Conservation (phyloP, 1,140 invertebrate genomes). For the Dendrolimus kikuchii region DNA sequence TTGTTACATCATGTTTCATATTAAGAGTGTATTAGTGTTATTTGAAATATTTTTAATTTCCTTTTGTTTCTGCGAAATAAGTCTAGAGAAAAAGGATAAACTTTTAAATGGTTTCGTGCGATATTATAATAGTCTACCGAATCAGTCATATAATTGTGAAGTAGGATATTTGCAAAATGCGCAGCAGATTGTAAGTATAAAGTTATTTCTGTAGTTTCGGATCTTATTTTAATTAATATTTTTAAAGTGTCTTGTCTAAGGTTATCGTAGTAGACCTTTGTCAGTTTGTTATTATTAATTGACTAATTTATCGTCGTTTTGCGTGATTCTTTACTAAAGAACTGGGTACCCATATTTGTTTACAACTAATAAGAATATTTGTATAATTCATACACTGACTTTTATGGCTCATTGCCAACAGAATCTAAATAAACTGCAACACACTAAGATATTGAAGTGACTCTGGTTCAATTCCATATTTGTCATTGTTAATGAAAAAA, state of each 20-base stretch:
- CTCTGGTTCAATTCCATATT: too few species aligned
- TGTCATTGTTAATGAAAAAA: too few species aligned
- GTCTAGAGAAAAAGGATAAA: constrained; percentile 34
- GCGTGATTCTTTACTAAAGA: too few species aligned
- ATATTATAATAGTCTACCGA: constrained; percentile 46
- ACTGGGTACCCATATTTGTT: too few species aligned
- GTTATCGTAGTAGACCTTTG: constrained; percentile 17
- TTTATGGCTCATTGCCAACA: too few species aligned
- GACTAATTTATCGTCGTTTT: constrained; percentile 9
- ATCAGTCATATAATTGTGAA: constrained; percentile 35
- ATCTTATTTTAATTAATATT: not conserved
- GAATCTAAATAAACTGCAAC: too few species aligned
- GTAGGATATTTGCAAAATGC: constrained; percentile 37
- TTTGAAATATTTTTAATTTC: constrained; percentile 8
- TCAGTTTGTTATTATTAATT: constrained; percentile 13
- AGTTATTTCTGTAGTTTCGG: constrained; percentile 5
- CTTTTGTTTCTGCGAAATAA: constrained; percentile 30
- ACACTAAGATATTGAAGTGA: too few species aligned
- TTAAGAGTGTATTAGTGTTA: constrained; percentile 3
- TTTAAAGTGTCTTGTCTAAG: not conserved
- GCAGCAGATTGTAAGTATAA: constrained; percentile 37
- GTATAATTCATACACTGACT: too few species aligned
- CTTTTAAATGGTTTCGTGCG: constrained; percentile 43
- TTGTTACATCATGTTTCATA: constrained; percentile 1
- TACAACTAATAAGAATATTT: too few species aligned